Base-by-base conservation (phyloP, 2,888 invertebrate species). In the Lissocephala sabroskyi region DNA sequence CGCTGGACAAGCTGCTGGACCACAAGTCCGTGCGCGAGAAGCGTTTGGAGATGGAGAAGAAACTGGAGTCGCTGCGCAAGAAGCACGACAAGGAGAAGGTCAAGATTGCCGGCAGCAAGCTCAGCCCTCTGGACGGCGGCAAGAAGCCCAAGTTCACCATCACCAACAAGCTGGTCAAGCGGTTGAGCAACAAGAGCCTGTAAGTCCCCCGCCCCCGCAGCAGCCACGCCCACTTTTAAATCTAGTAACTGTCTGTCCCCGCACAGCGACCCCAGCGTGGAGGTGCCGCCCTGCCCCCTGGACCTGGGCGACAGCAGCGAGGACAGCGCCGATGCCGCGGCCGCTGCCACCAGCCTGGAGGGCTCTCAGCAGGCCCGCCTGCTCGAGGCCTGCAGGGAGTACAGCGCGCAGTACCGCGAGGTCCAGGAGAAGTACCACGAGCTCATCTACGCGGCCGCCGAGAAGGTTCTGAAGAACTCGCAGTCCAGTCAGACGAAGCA, bases 381-480 rank as follows among this genome's bases (percentile, higher is more conserved):
- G 45, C 80, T 91, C 30, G 86, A 88, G 0, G 87, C 89, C 1
- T 88, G 88, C 64, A 87, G 88, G 47, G 92, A 92, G 56, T 91
- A 92, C 54, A 88, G 91, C 28, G 85, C 87, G 23, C 89, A 90
- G 50, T 93, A 93, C 82, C 87, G 89, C 37, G 93, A 94, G 56
- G 82, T 96, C 55, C 89, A 92, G 41, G 91, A 94, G 80, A 92
- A 94, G 78, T 95, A 94, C 84, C 93, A 94, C 82, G 94, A 95
- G 70, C 87, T 88, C 59, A 89, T 93, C 60, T 94, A 90, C 81
- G 85, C 87, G 9, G 89, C 89, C 23, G 89, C 94, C 0, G 96
- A 96, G 70, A 95, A 95, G 85, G 89, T 91, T 39, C 89, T 96
- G 86, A 89, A 89, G 62, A 85, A 87, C 44, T 93, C 95, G 17